Percentiles rank a stretch among this genome's conserved stretches.
Conservation (phyloP, 2,113 vertebrate species). For the Fregata magnificens region DNA sequence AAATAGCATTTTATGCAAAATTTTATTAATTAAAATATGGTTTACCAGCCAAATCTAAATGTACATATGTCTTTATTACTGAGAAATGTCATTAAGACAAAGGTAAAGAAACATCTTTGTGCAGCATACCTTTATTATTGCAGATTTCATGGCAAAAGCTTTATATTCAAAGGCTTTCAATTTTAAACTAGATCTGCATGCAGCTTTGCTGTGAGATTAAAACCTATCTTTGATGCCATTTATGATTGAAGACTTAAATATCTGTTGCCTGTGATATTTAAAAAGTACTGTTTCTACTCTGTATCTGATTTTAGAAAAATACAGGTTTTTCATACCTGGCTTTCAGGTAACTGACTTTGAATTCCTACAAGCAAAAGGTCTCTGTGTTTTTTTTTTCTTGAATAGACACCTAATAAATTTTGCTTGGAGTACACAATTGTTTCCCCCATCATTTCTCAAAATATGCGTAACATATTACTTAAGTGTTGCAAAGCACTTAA, state of each 20-base stretch:
- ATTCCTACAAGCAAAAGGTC: conserved; percentile 82
- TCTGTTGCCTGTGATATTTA: conserved; percentile 83
- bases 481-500: neutral
- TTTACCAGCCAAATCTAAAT: conserved; percentile 76
- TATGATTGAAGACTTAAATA: conserved; percentile 74
- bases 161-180: conserved; percentile 76
- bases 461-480: neutral
- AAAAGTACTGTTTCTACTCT: conserved; percentile 83
- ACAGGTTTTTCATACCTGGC: conserved; percentile 74
- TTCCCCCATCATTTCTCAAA: conserved; percentile 32
- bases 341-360: conserved; percentile 76
- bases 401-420: conserved; percentile 93
- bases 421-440: conserved; percentile 78
- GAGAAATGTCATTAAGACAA: conserved; percentile 65
- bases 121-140: conserved; percentile 76
- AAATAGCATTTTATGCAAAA: conserved; percentile 79
- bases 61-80: conserved; percentile 74
- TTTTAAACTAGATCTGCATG: conserved; percentile 80
- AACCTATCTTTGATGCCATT: conserved; percentile 77
- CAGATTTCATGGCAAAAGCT: conserved; percentile 75
- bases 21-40: conserved; percentile 74
- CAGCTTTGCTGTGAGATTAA: conserved; percentile 77
- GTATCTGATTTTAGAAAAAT: conserved; percentile 81
- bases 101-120: conserved; percentile 71
- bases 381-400: conserved; percentile 80